Evolutionary conservation across 1,140 invertebrate species (phyloP), one percentile per base, ranked within the genome.

Genomic region (Gonioctena quinquepunctata): DNA sequence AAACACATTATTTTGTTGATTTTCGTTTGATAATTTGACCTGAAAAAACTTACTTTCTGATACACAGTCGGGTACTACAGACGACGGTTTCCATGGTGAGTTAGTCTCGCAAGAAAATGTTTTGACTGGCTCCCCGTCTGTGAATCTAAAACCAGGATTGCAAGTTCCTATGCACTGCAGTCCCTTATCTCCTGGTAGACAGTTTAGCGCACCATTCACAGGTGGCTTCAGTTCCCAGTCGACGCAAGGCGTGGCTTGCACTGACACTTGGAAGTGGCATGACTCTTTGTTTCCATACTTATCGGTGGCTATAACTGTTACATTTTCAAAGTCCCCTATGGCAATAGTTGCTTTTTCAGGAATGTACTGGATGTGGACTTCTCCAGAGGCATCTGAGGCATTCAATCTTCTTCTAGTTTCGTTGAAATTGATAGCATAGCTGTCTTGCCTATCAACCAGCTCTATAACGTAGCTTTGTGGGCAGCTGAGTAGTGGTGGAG

Each of bases 381-480:
- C 92, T 7, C 94, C 94, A 21, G 95, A 96, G 19, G 93, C 91
- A 83, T 97, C 96, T 0, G 93, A 92, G 0, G 94, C 91, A 80
- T 95, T 96, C 19, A 98, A 92, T 76, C 93, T 85, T 73, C 90
- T 88, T 27, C 94, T 86, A 0, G 95, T 96, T 76, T 97, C 94
- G 80, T 97, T 98, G 82, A 98, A 98, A 75, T 96, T 95, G 0
- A 98, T 93, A 2, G 90, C 87, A 74, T 96, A 96, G 78, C 91
- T 94, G 1, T 96, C 94, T 85, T 96, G 94, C 77, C 91, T 90
- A 69, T 97, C 94, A 0, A 94, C 90, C 57, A 97, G 83, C 83
- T 97, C 95, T 69, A 98, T 94, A 0, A 97, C 94, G 80, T 97
- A 98, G 76, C 96, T 97, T 82, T 97, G 94, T 1, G 96, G 96